Base-by-base conservation (phyloP, 2,888 invertebrate genomes). In the Ecliptopera silaceata region DNA sequence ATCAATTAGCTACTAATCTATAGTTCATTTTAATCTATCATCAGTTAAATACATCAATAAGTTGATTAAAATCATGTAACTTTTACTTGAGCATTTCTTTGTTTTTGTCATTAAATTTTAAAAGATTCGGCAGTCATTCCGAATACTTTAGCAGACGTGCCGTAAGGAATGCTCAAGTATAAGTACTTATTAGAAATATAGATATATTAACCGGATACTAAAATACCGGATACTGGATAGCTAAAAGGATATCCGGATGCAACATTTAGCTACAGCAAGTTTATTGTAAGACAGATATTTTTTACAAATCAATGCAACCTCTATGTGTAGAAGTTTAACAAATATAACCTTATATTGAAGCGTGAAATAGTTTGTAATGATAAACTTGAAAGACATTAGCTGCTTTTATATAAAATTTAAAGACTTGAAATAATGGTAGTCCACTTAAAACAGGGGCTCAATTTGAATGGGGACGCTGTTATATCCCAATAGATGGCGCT, bases 1-100 rank as follows among this genome's bases (percentile, higher is more conserved):
- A 84, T 81, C 59, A 83, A 86, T 87, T 85, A 85, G 77, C 88
- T 88, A 86, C 76, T 80, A 64, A 82, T 68, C 82, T 86, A 86
- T 82, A 82, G 70, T 84, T 73, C 79, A 77, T 85, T 79, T 82
- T 86, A 86, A 79, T 72, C 80, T 86, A 87, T 80, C 79, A 82
- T 79, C 84, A 59, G 61, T 57, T 55, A 59, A 55, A 56, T 59
- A 59, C 47, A 56, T 50, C 49, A 55, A 59, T 51, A 46, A 42
- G 45, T 58, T 41, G 46, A 50, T 54, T 45, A 29, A 49, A 61
- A 56, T 56, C 36, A 48, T 44, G 29, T 15, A 8, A 15, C 17
- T 44, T 22, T 31, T 39, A 44, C 17, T 29, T 52, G 38, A 17
- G 10, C n/a, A 38, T 45, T 52, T 29, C 43, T 43, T 12, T 29